Conservation (phyloP, 2,113 vertebrate species). For the Mastomys coucha region DNA sequence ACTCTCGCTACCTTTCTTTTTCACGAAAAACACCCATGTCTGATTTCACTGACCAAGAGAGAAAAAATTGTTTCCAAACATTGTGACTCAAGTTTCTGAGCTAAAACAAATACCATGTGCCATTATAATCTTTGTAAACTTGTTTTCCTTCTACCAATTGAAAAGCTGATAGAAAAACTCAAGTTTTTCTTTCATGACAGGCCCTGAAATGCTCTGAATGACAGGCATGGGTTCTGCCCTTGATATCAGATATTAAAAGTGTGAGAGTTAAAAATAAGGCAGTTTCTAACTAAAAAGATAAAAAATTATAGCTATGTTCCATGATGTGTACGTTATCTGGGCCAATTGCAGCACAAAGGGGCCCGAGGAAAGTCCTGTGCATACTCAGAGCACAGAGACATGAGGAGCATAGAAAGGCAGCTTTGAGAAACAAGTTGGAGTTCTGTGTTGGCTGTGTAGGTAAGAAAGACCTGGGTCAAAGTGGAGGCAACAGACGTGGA, state of each 20-base stretch:
- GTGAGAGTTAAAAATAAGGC: slow-evolving; percentile 11
- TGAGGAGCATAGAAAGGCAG: not conserved
- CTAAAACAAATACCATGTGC: not conserved
- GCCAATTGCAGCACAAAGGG: not conserved
- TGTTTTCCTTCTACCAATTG: not conserved
- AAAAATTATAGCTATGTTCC: not conserved
- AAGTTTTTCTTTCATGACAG: not conserved
- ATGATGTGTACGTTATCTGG: not conserved
- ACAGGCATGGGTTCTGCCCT: not conserved
- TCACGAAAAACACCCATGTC: not conserved
- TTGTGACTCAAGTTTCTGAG: not conserved
- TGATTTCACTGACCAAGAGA: not conserved
- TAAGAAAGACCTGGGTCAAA: not conserved
- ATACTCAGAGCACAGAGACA: not conserved
- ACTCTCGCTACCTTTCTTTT: not conserved
- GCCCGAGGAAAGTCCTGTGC: not conserved
- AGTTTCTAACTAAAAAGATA: not conserved
- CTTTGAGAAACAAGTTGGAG: not conserved
- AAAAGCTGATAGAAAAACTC: not conserved
- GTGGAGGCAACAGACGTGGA: not conserved
- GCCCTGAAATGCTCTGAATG: not conserved
- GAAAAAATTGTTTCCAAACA: not conserved
- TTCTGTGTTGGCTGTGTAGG: slow-evolving; percentile 17
- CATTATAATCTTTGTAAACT: not conserved
- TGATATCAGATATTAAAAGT: not conserved